These are phyloP conservation scores for Homarus gammarus DNA, from an alignment of 2,888 invertebrate species.

Conservation along the genomic window DNA sequence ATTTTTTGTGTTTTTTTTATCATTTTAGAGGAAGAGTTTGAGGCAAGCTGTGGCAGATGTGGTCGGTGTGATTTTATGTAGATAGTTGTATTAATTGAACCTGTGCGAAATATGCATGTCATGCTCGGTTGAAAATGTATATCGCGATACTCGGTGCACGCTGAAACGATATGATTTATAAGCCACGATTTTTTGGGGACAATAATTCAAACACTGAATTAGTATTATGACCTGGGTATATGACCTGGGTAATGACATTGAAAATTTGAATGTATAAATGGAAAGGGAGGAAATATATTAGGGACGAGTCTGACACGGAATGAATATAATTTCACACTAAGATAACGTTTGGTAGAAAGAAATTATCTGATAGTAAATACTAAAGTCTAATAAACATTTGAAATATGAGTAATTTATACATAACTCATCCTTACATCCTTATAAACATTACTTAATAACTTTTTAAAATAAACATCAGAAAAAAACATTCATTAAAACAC, in stretches of 20 bases:
- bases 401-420: too few species aligned
- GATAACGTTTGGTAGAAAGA: too few species aligned
- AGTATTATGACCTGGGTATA: constrained; percentile 26
- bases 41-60: background rate
- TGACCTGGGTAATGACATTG: constrained; percentile 6
- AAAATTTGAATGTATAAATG: constrained; percentile 1
- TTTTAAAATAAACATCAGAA: too few species aligned
- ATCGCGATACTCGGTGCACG: constrained; percentile 21
- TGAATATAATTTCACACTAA: background rate
- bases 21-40: background rate
- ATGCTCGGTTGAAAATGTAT: constrained; percentile 49
- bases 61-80: background rate
- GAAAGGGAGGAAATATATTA: background rate
- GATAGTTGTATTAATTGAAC: constrained; percentile 53
- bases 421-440: too few species aligned
- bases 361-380: too few species aligned
- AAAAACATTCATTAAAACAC: too few species aligned
- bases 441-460: too few species aligned
- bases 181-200: background rate
- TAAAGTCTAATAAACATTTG: too few species aligned
- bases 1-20: too few species aligned
- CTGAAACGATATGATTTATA: constrained; percentile 22
- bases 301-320: background rate
- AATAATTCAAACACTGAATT: constrained; percentile 20
- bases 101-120: constrained; percentile 50